These are phyloP conservation scores for Tiliqua scincoides DNA, from an alignment of 2,113 vertebrate species.

Conservation along the genomic window DNA sequence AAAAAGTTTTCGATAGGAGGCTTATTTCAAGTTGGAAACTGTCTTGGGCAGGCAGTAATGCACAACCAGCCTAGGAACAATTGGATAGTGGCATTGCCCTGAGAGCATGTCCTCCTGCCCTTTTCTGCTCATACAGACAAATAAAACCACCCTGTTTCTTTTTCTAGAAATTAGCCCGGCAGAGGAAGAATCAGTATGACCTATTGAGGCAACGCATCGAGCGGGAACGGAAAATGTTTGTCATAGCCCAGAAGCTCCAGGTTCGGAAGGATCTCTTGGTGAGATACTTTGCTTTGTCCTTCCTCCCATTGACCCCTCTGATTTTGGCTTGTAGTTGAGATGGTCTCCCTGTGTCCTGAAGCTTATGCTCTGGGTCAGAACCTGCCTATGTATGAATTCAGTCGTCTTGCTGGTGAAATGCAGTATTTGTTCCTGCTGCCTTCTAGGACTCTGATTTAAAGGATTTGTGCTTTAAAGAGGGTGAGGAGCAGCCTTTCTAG, in stretches of 20 bases:
- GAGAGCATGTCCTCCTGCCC: not conserved
- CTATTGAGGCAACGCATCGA: constrained; percentile 92
- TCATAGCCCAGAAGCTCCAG: constrained; percentile 95
- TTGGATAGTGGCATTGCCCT: not conserved
- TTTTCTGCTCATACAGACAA: constrained; percentile 10
- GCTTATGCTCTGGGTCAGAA: not conserved
- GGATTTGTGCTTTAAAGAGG: too few species aligned
- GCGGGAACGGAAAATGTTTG: constrained; percentile 90
- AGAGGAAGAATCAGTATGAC: constrained; percentile 85
- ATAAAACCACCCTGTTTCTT: not conserved
- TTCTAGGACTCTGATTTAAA: too few species aligned
- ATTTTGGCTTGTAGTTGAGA: constrained; percentile 36
- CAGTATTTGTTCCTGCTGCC: not conserved
- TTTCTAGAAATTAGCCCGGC: constrained; percentile 81
- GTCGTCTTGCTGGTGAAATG: not conserved
- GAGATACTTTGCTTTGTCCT: constrained; percentile 58
- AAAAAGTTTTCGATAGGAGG: too few species aligned
- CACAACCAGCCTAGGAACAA: not conserved
- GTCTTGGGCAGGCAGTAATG: not conserved
- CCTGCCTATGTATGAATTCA: not conserved
- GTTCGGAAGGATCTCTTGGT: constrained; percentile 93
- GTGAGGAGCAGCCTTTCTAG: constrained; percentile 41
- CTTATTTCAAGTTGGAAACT: not conserved
- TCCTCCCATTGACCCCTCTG: not conserved
- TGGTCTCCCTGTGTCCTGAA: not conserved